Evolutionary conservation across 1,140 invertebrate genomes (phyloP), one percentile per base, ranked within the genome.

Genomic region (Drosophila sproati): DNA sequence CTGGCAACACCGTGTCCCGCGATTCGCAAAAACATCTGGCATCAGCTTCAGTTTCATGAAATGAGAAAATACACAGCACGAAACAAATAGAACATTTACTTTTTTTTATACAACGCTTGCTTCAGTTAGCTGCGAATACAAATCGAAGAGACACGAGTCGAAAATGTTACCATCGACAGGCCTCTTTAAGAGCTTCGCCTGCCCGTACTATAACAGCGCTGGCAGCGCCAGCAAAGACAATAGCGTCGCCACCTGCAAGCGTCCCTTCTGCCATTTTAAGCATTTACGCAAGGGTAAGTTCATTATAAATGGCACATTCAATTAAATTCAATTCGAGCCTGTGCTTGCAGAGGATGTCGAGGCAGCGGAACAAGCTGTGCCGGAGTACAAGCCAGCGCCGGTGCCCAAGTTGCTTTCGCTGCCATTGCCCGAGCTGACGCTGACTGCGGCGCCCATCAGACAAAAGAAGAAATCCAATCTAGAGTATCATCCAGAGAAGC

Each of bases 231-330:
- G 48, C 7, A 60, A 77, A 59, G 50, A 68, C 43, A 51, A 10
- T 4, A 60, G 43, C n/a, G 34, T 29, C 43, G 31, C 29, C 43
- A 92, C 94, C 54, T 98, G 97, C 93, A 96, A 96, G 76, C 94
- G 97, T 85, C 96, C 97, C 20, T 97, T 98, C 92, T 98, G 97
- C 93, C 97, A 98, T 93, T 98, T 97, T 92, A 95, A 96, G 91
- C 97, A 98, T 93, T 93, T 94, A 79, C 96, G 95, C 86, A 95
- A 95, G 94, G 95, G 94, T 94, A 91, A 93, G 78, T 77, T 28
- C 31, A 34, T 20, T 20, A 20, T 20, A 20, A 20, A 20, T 20
- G 20, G 1, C 20, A 20, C 20, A 20, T 20, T 20, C 20, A 20
- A 20, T 20, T 20, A 20, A 20, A 20, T 20, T 20, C 20, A 20